Evolutionary conservation across 2,113 vertebrate genomes (phyloP).

Genomic region (Daphoenositta chrysoptera): DNA sequence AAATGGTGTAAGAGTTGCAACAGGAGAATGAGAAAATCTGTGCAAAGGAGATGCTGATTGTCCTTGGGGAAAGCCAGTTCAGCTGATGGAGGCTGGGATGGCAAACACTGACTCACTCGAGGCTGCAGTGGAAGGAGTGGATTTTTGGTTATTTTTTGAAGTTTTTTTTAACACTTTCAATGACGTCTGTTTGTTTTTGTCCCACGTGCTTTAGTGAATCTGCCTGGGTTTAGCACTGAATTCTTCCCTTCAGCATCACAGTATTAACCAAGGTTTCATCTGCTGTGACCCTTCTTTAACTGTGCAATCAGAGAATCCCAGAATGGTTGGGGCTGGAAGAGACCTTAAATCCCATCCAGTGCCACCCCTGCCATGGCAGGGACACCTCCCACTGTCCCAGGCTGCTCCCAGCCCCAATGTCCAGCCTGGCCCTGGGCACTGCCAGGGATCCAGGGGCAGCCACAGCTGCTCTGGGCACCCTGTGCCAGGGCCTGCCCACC

Average conservation of each 20-base stretch:
- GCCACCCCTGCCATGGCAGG: not conserved
- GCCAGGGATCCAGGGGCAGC: not conserved
- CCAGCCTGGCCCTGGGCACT: not conserved
- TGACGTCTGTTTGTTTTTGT: not conserved
- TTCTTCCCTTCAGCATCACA: not conserved
- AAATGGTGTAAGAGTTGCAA: not conserved
- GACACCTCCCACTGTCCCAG: not conserved
- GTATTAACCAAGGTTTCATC: not conserved
- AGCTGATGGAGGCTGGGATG: not conserved
- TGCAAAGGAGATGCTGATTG: not conserved
- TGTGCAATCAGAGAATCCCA: not conserved
- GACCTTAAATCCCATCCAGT: rapidly evolving
- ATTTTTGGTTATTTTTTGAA: not conserved
- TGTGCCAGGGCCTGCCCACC: not conserved
- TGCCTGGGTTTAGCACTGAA: not conserved
- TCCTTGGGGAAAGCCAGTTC: not conserved
- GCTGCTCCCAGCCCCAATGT: not conserved
- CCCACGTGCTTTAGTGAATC: not conserved
- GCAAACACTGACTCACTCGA: not conserved
- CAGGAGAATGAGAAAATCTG: rapidly evolving
- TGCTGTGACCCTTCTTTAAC: not conserved
- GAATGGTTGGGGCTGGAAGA: not conserved
- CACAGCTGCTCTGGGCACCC: not conserved
- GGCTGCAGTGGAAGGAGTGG: not conserved
- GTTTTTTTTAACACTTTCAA: not conserved